These are phyloP conservation scores for Leptocoma aspasia DNA, from an alignment of 2,113 vertebrate species.

Conservation along the genomic window DNA sequence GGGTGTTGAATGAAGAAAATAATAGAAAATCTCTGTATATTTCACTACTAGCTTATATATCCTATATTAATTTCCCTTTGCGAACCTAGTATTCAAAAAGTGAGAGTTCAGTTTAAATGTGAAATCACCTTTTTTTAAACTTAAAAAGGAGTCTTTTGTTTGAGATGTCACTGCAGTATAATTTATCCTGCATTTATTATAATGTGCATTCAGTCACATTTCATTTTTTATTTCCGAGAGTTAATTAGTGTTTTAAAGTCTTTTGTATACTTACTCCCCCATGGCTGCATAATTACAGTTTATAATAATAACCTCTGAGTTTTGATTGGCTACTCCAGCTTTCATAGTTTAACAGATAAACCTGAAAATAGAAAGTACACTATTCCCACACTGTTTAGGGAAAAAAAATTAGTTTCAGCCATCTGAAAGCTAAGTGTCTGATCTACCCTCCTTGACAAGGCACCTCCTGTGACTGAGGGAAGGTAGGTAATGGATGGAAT, in stretches of 20 bases:
- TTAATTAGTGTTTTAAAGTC: slow-evolving; percentile 57
- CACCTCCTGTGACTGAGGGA: neutral
- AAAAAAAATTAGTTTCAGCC: neutral
- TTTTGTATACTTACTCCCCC: slow-evolving; percentile 19
- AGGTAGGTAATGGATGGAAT: neutral
- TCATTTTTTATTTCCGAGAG: slow-evolving; percentile 46
- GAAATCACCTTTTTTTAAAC: slow-evolving; percentile 10
- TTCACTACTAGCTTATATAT: neutral
- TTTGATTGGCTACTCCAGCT: neutral
- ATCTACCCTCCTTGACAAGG: neutral
- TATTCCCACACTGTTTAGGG: neutral
- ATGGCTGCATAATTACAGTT: neutral
- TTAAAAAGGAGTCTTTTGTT: slow-evolving; percentile 54
- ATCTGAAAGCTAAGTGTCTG: neutral
- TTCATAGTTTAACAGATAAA: neutral
- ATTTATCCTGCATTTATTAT: slow-evolving; percentile 47
- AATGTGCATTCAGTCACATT: slow-evolving; percentile 27
- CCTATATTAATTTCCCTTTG: neutral
- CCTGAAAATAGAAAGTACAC: neutral
- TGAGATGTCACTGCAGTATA: slow-evolving; percentile 37
- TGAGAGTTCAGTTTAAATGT: slow-evolving; percentile 54
- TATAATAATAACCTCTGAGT: neutral
- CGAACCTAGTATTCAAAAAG: slow-evolving; percentile 27
- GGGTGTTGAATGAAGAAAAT: neutral
- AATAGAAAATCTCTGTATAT: neutral